Base-by-base conservation (phyloP, 2,113 vertebrate genomes). In the Corythoichthys haematopterus region DNA sequence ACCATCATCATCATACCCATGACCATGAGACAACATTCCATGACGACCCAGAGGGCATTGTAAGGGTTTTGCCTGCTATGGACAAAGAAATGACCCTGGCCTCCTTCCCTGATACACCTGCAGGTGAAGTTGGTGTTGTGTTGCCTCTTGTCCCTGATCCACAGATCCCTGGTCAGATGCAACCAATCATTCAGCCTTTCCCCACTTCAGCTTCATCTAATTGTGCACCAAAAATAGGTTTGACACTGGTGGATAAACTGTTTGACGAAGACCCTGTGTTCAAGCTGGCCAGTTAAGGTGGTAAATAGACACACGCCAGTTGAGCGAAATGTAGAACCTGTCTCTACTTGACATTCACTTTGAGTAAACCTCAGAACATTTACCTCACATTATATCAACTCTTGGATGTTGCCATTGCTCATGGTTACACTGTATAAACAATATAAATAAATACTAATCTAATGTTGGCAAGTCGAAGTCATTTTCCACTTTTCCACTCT, bases 1-100 rank as follows among this genome's bases (percentile, higher is more conserved):
- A 92, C 65, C 88, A 90, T 65, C 91, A 91, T 58, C 88, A 91
- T 66, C 89, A 91, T 1, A 28, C 74, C 0, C 87, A 90, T 6
- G 9, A 47, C 0, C 87, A 86, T 9, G 65, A 78, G 28, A 10
- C 1, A 0, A 0, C 2, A 1, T 0, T 1, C 4, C 83, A 80
- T 2, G 67, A 73, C 28, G 37, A 73, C 1, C 83, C 89, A 1
- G 38, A 70, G 1, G 89, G 91, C 16, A 4, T 0, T 1, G 81
- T 91, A 61, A 75, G 3, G n/a, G 10, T 70, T n/a, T 48, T 91
- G 38, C 79, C 80, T 0, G 1, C 85, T 37, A 0, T 89, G 59
- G 87, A 76, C 48, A n/a, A 66, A 35, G 79, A 86, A 15, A 2
- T 64, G 63, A 80, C 43, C 43, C 37, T 84, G 74, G 80, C 84